phyloP scores from a whole-genome alignment of 1,140 invertebrate species.

The Papilio aristodemus region DNA sequence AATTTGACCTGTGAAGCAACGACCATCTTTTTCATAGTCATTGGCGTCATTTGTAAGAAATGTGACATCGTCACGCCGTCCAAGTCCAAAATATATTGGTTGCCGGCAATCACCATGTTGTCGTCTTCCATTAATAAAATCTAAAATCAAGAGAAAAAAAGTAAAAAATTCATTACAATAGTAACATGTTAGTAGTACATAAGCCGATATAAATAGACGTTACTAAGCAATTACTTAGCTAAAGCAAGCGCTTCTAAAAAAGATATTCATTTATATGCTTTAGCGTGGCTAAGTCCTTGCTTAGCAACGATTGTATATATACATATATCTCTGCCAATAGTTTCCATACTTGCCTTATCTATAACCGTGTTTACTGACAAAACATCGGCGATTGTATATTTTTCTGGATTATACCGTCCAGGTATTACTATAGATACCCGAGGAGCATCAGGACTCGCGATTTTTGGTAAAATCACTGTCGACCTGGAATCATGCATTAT shows the following conservation, averaged over 20 bases:
- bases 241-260: too few relatives aligned
- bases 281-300: too few relatives aligned
- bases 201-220: too few relatives aligned
- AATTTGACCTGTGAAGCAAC: slow-evolving; percentile 54
- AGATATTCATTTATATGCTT: too few relatives aligned
- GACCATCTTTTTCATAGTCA: slow-evolving; percentile 74
- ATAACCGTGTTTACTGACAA: slow-evolving; percentile 46
- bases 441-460: slow-evolving; percentile 44
- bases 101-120: slow-evolving; percentile 42
- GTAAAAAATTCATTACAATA: not conserved
- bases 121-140: slow-evolving; percentile 52
- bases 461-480: slow-evolving; percentile 54
- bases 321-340: too few relatives aligned
- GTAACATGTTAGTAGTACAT: too few relatives aligned
- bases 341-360: slow-evolving; percentile 50
- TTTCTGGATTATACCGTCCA: slow-evolving; percentile 52
- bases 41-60: slow-evolving; percentile 74
- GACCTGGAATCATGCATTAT: slow-evolving; percentile 42
- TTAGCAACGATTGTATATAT: too few relatives aligned
- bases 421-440: slow-evolving; percentile 49
- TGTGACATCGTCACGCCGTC: slow-evolving; percentile 65
- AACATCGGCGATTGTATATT: slow-evolving; percentile 52
- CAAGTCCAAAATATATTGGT: slow-evolving; percentile 62
- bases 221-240: too few relatives aligned
- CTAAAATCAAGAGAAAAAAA: slow-evolving; percentile 30